Percentiles rank a stretch among this genome's conserved stretches.
Conservation (phyloP, 2,113 vertebrate genomes). For the Albula goreensis region DNA sequence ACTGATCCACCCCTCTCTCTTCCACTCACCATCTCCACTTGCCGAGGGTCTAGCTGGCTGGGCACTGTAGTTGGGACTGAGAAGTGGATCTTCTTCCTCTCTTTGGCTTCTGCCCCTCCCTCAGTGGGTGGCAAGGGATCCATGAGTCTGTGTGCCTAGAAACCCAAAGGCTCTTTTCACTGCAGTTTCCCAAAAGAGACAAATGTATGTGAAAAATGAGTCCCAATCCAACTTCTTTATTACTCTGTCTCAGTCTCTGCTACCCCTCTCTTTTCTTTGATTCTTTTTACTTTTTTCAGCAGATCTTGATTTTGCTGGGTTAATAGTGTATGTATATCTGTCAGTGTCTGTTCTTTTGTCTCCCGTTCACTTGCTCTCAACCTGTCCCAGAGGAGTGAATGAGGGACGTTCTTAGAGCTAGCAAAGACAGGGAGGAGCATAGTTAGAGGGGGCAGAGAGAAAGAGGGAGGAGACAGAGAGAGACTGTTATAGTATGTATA, state of each 20-base stretch:
- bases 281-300: slow-evolving; percentile 52
- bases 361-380: slow-evolving; percentile 36
- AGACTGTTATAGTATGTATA: background rate
- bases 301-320: slow-evolving; percentile 45
- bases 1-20: slow-evolving; percentile 80
- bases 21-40: slow-evolving; percentile 94
- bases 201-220: slow-evolving; percentile 52
- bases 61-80: slow-evolving; percentile 77
- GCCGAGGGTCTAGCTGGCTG: slow-evolving; percentile 88
- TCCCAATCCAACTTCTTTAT: background rate
- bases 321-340: slow-evolving; percentile 15
- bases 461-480: slow-evolving; percentile 7
- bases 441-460: slow-evolving; percentile 20
- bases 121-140: slow-evolving; percentile 62
- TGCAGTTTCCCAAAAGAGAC: slow-evolving; percentile 67
- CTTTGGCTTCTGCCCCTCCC: slow-evolving; percentile 75
- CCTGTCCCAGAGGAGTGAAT: slow-evolving; percentile 56
- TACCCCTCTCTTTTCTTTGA: slow-evolving; percentile 82
- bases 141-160: slow-evolving; percentile 66
- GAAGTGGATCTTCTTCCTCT: slow-evolving; percentile 94
- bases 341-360: background rate
- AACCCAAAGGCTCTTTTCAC: slow-evolving; percentile 43
- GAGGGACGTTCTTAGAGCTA: slow-evolving; percentile 50
- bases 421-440: slow-evolving; percentile 42
- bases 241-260: background rate